Base-by-base conservation (phyloP, 2,797 vertebrate genomes). In the Delichon dasypus region DNA sequence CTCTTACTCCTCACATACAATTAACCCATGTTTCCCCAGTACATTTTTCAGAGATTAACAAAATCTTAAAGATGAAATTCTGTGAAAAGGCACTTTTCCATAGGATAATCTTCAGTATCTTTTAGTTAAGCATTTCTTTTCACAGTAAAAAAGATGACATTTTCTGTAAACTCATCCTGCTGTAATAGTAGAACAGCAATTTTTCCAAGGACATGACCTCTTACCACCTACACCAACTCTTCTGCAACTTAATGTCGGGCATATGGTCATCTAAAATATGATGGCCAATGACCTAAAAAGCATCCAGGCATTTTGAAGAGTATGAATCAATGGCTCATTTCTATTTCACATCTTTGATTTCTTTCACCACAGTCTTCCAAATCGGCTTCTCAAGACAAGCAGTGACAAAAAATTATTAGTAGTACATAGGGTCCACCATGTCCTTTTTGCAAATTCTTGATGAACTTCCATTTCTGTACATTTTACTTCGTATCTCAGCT, bases 131-230 rank as follows among this genome's bases (percentile, higher is more conserved):
- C 8, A 30, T 15, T 19, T 51, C 20, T 64, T 81, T 74, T 10
- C 74, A 61, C 25, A 29, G 27, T 12, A 45, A 85, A 83, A 81
- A 85, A 48, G 2, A 0, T 2, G 18, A 44, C 7, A 25, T 42
- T 91, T 88, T 65, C 71, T 61, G 38, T 38, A 77, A 72, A 78
- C 22, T 72, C 25, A 38, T 58, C 50, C 40, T 71, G 34, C 71
- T 51, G 29, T 45, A 34, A 55, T 10, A 85, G 16, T 0, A 66
- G 38, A 89, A 40, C 6, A 60, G 54, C 80, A 85, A 18, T 38
- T 81, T 79, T 85, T 25, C 44, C 61, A 88, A 86, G 64, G 92
- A 67, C 34, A 65, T 44, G 50, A 80, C 71, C 78, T 65, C 48
- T 82, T 67, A 66, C 71, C 48, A 78, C 51, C 48, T 40, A 34